A percentile compares a stretch with the other conserved stretches of the same genome.
These are phyloP conservation scores for Coenonympha glycerion DNA, from an alignment of 2,888 invertebrate species.

Conservation along the genomic window DNA sequence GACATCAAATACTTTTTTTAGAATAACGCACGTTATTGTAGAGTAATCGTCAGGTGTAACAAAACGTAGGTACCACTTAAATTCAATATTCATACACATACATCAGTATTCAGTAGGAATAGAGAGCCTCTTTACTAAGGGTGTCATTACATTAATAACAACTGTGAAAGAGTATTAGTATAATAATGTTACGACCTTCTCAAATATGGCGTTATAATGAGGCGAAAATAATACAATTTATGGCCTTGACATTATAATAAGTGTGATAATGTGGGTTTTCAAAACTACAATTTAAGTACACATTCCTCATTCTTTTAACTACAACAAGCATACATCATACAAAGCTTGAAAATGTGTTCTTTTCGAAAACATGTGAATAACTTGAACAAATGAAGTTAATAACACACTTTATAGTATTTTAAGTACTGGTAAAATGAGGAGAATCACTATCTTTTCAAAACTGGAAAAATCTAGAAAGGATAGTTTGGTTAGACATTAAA, in stretches of 20 bases:
- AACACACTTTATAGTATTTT: no score
- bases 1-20: no score
- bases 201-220: conserved; percentile 7
- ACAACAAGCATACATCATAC: not conserved
- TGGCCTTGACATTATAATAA: not conserved
- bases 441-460: no score
- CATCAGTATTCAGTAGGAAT: not conserved
- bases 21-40: no score
- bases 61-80: not conserved
- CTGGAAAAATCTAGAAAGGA: no score
- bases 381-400: no score
- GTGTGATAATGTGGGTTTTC: conserved; percentile 4
- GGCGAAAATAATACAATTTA: conserved; percentile 9
- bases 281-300: not conserved
- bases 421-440: no score
- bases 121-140: not conserved
- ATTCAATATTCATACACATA: not conserved
- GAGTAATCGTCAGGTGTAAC: not conserved
- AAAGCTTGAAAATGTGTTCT: no score
- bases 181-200: not conserved
- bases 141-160: conserved; percentile 6
- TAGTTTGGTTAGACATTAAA: no score
- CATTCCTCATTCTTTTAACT: not conserved
- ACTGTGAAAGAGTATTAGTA: not conserved
- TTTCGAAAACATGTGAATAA: no score